phyloP scores from a whole-genome alignment of 2,888 invertebrate species.

The Mechanitis mazaeus region DNA sequence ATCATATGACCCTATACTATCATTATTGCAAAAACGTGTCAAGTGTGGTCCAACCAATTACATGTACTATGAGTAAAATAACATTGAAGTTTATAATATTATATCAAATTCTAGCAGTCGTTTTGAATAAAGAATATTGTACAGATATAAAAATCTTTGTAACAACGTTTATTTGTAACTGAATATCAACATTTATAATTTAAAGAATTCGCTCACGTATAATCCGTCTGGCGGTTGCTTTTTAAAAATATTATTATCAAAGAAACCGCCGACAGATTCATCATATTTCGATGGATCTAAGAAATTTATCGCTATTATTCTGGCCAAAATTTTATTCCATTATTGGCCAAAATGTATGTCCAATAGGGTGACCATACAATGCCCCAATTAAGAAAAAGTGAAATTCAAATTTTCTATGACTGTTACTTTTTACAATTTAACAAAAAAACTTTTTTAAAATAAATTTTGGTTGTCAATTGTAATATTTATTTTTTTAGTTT shows the following conservation, averaged over 20 bases:
- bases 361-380: slow-evolving; percentile 35
- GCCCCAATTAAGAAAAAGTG: background rate
- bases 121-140: background rate
- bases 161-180: background rate
- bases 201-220: slow-evolving; percentile 3
- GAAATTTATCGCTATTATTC: slow-evolving; percentile 73
- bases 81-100: background rate
- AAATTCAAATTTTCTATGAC: background rate
- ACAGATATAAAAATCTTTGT: background rate
- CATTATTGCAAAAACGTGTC: slow-evolving; percentile 30
- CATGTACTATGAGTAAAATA: slow-evolving; percentile 4
- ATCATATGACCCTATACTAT: slow-evolving; percentile 24
- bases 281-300: slow-evolving; percentile 61
- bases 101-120: background rate
- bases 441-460: background rate
- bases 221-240: slow-evolving; percentile 25
- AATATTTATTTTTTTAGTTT: background rate
- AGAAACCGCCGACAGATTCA: slow-evolving; percentile 60
- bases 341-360: slow-evolving; percentile 51
- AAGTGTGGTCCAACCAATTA: slow-evolving; percentile 16
- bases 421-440: background rate
- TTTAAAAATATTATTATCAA: slow-evolving; percentile 40
- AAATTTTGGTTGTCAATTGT: background rate
- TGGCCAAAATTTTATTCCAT: slow-evolving; percentile 60
- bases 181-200: background rate